Percentiles rank a stretch among this genome's conserved stretches.
phyloP scores from a whole-genome alignment of 2,797 vertebrate species.

The Oryzias dopingdopingensis region DNA sequence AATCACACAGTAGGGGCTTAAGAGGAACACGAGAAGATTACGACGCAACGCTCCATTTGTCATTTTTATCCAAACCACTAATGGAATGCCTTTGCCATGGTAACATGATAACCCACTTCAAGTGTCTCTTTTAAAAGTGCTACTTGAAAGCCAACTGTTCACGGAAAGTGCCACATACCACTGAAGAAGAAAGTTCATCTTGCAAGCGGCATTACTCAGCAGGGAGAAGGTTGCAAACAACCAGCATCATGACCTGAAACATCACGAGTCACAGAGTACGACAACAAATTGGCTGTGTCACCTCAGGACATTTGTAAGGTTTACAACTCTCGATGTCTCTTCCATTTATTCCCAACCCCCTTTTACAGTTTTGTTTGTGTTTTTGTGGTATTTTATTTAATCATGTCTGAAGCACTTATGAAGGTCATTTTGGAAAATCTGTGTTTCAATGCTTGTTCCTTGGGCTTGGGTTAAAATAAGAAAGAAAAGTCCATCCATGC shows the following conservation, averaged over 20 bases:
- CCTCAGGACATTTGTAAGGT: constrained; percentile 55
- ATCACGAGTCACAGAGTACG: constrained; percentile 20
- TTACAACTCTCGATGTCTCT: constrained; percentile 54
- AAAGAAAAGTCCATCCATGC: too few species aligned
- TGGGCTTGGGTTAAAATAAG: constrained; percentile 19
- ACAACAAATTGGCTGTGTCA: constrained; percentile 33
- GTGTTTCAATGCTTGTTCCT: constrained; percentile 29
- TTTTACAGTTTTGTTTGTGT: constrained; percentile 35
- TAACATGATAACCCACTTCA: constrained; percentile 3
- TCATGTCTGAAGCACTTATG: constrained; percentile 41
- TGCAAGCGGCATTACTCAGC: constrained; percentile 32
- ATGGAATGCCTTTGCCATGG: constrained; percentile 15
- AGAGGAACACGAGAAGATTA: constrained; percentile 30
- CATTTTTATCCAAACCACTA: constrained; percentile 14
- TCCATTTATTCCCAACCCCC: constrained; percentile 46
- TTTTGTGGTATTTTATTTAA: constrained; percentile 61
- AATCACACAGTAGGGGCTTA: constrained; percentile 27
- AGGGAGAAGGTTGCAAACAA: constrained; percentile 26
- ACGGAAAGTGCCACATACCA: constrained; percentile 22
- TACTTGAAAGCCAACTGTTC: constrained; percentile 28
- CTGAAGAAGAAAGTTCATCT: constrained; percentile 30
- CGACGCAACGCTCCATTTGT: constrained; percentile 8
- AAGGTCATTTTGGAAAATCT: constrained; percentile 41
- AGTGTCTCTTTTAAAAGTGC: constrained; percentile 19
- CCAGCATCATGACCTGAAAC: constrained; percentile 34